Evolutionary conservation across 53 echinoderm and acorn worm species (phyloP).

Genomic region (Paracentrotus lividus): DNA sequence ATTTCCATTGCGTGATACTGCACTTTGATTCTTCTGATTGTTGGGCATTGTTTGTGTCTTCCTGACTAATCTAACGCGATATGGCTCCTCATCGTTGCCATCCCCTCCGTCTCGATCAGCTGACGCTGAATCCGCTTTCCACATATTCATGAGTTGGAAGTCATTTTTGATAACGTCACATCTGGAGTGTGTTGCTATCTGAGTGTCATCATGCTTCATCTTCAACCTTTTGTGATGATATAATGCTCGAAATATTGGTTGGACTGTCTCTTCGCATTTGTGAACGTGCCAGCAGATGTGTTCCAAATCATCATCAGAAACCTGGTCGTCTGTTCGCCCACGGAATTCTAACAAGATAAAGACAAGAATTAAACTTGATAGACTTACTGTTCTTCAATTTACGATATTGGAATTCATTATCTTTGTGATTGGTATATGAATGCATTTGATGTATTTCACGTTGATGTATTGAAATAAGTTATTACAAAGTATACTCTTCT

Average conservation of each 20-base stretch:
- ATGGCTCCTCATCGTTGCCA: neutral
- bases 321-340: too few relatives aligned
- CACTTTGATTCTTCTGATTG: neutral
- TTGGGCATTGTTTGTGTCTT: neutral
- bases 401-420: too few relatives aligned
- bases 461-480: too few relatives aligned
- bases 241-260: neutral
- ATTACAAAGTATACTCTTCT: too few relatives aligned
- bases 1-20: neutral
- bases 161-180: neutral
- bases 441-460: too few relatives aligned
- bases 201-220: neutral
- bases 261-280: neutral
- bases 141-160: neutral
- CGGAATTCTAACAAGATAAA: neutral
- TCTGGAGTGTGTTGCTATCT: neutral
- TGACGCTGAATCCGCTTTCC: neutral
- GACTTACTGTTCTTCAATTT: too few relatives aligned
- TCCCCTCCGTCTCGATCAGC: neutral
- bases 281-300: constrained; percentile 32
- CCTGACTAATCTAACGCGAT: neutral
- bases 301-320: neutral
- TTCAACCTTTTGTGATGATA: too few relatives aligned
- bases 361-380: too few relatives aligned
- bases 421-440: too few relatives aligned